phyloP scores from a whole-genome alignment of 2,888 invertebrate species.

The Bruchidius siliquastri region DNA sequence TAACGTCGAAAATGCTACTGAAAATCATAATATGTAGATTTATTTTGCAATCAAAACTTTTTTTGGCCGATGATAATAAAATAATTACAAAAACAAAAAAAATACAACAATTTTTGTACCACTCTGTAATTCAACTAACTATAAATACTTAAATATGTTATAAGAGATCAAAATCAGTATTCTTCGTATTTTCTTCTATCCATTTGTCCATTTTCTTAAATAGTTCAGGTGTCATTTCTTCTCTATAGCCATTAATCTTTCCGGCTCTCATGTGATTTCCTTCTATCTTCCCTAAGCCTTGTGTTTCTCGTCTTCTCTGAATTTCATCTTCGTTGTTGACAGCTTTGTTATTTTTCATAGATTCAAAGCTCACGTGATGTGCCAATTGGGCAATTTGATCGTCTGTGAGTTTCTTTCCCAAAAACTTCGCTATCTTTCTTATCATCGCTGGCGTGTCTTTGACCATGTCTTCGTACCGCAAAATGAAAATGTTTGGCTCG shows the following conservation, averaged over 20 bases:
- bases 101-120: no score
- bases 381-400: conserved; percentile 20
- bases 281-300: not conserved
- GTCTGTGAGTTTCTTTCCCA: conserved; percentile 18
- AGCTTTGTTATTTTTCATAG: conserved; percentile 53
- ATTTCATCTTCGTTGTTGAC: conserved; percentile 41
- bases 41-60: no score
- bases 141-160: no score
- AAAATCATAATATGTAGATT: no score
- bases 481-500: conserved; percentile 26
- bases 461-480: conserved; percentile 32
- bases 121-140: no score
- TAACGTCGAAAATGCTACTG: no score
- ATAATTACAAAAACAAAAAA: no score
- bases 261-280: not conserved
- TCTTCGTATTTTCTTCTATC: not conserved
- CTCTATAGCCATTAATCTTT: not conserved
- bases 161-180: not conserved
- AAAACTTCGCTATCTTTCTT: conserved; percentile 19
- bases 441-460: conserved; percentile 18
- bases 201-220: not conserved
- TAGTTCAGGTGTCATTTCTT: not conserved
- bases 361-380: conserved; percentile 28
- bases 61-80: no score
- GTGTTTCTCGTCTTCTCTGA: not conserved